Base-by-base conservation (phyloP, 64 coral and sea anemone genomes). In the Montipora efflorescens region DNA sequence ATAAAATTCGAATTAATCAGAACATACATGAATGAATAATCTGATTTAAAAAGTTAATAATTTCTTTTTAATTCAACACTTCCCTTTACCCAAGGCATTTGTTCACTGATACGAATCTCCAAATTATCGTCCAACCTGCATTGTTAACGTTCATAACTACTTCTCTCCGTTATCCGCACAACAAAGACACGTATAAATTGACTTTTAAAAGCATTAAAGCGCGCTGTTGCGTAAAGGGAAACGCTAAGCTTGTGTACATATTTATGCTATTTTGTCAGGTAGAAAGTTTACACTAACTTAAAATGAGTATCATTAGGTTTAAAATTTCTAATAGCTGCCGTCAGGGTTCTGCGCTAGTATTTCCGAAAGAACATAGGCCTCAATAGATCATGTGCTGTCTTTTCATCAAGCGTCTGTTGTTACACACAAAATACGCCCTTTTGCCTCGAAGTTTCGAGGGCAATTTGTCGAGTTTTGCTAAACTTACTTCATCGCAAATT, bases 191-290 rank as follows among this genome's bases (percentile, higher is more conserved):
- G 7, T 9, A 13, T 70, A 47, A 28, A 47, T 19, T 47, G 18
- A 12, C 44, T 50, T 71, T 86, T 72, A 22, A 70, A 71, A 25
- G 23, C 57, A 71, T 51, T 86, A 45, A 86, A 86, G 71, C 20
- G 7, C 82, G 19, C 46, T 72, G 45, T 86, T 50, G 82, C 66
- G 66, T 86, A 64, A 86, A 59, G 49, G 16, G 18, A 66, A 19
- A 67, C 47, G 66, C 64, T 45, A 47, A 72, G 3, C 45, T 72
- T 11, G 23, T 49, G 66, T 22, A 71, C 67, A 86, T 20, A 86
- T 71, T 86, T 4, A 23, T 8, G 7, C 5, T 15, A 18, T 47
- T 64, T 36, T 64, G 61, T 7, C 61, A 11, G 61, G 61, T 16
- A 4, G 14, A 64, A 11, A 12, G 61, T 64, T 64, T 14, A 16